These are phyloP conservation scores for Lerista edwardsae DNA, from an alignment of 2,797 vertebrate genomes.

Conservation along the genomic window DNA sequence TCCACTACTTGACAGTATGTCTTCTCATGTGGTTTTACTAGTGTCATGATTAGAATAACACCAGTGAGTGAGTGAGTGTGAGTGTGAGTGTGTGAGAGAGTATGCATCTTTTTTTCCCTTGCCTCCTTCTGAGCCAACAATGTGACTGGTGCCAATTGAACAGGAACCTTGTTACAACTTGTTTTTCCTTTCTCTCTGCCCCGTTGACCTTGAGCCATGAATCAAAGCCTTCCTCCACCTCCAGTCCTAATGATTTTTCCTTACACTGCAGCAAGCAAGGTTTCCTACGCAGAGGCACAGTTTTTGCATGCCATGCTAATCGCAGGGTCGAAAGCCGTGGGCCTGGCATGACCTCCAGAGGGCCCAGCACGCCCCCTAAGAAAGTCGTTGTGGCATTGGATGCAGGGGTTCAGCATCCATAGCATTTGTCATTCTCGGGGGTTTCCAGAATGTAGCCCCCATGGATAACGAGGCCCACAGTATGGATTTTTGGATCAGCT, in stretches of 20 bases:
- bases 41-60: neutral
- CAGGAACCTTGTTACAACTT: neutral
- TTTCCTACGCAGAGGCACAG: neutral
- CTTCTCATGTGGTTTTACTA: neutral
- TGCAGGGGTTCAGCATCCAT: no score
- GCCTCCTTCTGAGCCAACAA: neutral
- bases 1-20: neutral
- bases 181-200: neutral
- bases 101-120: neutral
- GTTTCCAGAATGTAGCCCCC: no score
- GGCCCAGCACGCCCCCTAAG: no score
- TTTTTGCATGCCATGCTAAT: conserved; percentile 1
- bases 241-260: neutral
- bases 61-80: neutral
- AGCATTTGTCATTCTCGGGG: no score
- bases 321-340: no score
- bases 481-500: neutral
- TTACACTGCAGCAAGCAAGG: neutral
- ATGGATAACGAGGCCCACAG: no score
- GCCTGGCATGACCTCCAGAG: no score
- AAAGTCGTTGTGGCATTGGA: no score
- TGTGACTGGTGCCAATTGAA: neutral
- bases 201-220: neutral
- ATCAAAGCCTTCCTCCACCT: neutral
- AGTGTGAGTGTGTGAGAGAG: neutral